Evolutionary conservation across 2,888 invertebrate genomes (phyloP).

Genomic region (Ptychoptera albimana): DNA sequence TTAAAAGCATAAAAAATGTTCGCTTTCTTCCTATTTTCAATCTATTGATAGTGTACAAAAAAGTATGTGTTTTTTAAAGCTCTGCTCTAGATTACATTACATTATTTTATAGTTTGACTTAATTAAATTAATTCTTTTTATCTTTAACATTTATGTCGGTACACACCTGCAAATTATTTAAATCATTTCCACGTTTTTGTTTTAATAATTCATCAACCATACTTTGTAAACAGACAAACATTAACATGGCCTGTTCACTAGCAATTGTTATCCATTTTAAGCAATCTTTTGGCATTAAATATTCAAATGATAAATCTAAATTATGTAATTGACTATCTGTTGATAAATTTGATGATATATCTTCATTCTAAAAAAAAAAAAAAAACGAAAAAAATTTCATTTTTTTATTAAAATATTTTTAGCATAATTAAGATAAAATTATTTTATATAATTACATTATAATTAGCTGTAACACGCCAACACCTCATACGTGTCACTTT

Average conservation of each 20-base stretch:
- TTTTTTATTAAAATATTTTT: neutral
- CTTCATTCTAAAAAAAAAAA: conserved; percentile 10
- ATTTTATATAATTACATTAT: conserved; percentile 19
- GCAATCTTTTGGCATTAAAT: conserved; percentile 79
- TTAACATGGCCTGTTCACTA: conserved; percentile 84
- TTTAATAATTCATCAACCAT: conserved; percentile 87
- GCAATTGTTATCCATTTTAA: conserved; percentile 87
- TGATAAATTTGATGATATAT: conserved; percentile 10
- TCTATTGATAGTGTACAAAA: too few relatives aligned
- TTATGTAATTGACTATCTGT: conserved; percentile 16
- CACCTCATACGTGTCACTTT: conserved; percentile 93
- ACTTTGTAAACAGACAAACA: conserved; percentile 88
- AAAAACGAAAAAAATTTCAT: neutral
- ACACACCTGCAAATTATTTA: conserved; percentile 22
- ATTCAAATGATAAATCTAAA: conserved; percentile 85
- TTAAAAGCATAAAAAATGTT: too few relatives aligned
- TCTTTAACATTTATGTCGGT: neutral
- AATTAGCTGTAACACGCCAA: conserved; percentile 86
- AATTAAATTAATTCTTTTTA: neutral
- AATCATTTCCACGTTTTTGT: conserved; percentile 47
- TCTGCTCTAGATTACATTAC: too few relatives aligned
- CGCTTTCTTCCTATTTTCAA: too few relatives aligned
- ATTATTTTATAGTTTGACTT: neutral
- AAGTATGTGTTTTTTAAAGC: too few relatives aligned
- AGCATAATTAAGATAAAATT: neutral